Percentiles rank a stretch among this genome's conserved stretches.
Conservation (phyloP, 2,113 vertebrate species). For the Amazona vittata region DNA sequence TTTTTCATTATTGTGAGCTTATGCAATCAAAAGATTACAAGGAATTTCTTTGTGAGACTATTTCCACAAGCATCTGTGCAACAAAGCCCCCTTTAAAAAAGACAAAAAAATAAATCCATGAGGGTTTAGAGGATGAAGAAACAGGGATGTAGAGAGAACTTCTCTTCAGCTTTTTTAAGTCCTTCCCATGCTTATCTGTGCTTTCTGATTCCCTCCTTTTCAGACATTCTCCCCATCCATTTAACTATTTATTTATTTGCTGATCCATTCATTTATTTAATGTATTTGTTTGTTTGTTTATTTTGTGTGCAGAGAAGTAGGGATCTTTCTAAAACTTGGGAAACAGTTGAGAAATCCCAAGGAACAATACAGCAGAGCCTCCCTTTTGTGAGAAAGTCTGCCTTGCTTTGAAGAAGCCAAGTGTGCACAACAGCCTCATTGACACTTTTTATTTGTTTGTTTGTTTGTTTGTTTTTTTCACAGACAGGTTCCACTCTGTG, state of each 20-base stretch:
- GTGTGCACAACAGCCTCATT: background rate
- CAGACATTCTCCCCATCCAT: background rate
- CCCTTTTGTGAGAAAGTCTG: background rate
- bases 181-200: background rate
- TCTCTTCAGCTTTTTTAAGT: background rate
- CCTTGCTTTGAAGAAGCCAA: background rate
- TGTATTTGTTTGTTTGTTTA: background rate
- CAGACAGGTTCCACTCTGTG: background rate
- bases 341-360: background rate
- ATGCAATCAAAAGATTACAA: background rate
- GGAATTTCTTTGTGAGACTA: background rate
- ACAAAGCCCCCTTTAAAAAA: background rate
- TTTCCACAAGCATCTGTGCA: background rate
- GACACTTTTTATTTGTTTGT: background rate
- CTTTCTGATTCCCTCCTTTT: background rate
- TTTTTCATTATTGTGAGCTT: background rate
- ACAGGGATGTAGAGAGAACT: background rate
- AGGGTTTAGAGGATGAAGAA: background rate
- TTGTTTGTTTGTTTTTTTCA: background rate
- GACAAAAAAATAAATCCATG: background rate
- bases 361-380: background rate
- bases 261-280: background rate
- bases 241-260: background rate
- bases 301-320: background rate
- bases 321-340: background rate